Evolutionary conservation across 2,113 vertebrate species (phyloP).

Genomic region (Platichthys stellatus): DNA sequence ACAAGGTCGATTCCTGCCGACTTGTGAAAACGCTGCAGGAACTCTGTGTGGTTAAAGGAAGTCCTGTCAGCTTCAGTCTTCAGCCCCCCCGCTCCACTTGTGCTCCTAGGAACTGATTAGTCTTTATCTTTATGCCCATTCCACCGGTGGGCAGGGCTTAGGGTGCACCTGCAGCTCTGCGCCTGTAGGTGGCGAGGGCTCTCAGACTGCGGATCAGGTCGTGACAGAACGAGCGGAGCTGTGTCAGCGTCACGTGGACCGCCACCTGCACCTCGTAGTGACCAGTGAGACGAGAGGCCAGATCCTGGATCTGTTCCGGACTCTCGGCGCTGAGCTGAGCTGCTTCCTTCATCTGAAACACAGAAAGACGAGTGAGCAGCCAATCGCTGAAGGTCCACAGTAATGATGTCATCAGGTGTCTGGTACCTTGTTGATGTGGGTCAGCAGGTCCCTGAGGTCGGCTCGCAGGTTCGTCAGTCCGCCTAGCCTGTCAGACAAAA

Average conservation of each 20-base stretch:
- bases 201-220: slow-evolving; percentile 76
- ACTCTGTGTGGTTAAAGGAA: no score
- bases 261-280: slow-evolving; percentile 70
- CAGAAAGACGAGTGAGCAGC: not conserved
- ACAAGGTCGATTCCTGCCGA: no score
- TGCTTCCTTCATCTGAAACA: slow-evolving; percentile 65
- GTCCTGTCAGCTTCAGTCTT: no score
- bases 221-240: slow-evolving; percentile 74
- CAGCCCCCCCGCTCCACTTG: no score
- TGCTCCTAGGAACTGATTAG: no score
- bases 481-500: slow-evolving; percentile 1
- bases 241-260: slow-evolving; percentile 64
- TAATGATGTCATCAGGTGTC: slow-evolving; percentile 2
- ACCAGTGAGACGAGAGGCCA: slow-evolving; percentile 49
- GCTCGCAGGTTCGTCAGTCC: slow-evolving; percentile 43
- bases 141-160: slow-evolving; percentile 6
- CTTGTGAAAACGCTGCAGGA: no score
- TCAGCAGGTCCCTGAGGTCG: slow-evolving; percentile 69
- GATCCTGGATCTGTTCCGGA: slow-evolving; percentile 10
- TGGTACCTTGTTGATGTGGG: slow-evolving; percentile 67
- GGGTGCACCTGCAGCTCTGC: not conserved
- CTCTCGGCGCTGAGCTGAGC: not conserved
- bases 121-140: no score
- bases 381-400: not conserved
- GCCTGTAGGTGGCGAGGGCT: slow-evolving; percentile 30